Evolutionary conservation across 2,113 vertebrate genomes (phyloP).

Genomic region (Chitala chitala): DNA sequence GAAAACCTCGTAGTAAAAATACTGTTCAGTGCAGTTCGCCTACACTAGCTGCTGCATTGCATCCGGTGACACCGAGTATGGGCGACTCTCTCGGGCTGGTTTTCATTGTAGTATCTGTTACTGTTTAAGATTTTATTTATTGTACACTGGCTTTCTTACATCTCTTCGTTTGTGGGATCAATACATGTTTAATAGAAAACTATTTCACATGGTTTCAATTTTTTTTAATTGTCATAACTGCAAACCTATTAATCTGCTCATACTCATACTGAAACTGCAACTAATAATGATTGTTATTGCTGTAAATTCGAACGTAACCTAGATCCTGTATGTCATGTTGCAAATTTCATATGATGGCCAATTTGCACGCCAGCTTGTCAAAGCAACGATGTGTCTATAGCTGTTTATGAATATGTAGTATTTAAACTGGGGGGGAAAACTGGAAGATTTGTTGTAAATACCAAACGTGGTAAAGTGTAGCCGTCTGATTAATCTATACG

Average conservation of each 20-base stretch:
- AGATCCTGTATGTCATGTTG: background rate
- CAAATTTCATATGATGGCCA: background rate
- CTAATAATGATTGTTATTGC: no score
- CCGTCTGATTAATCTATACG: background rate
- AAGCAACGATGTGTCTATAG: background rate
- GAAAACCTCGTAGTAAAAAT: no score
- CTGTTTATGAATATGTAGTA: background rate
- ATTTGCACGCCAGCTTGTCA: background rate
- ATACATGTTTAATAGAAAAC: background rate
- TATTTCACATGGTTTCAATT: background rate
- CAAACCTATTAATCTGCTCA: no score
- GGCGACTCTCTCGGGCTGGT: background rate
- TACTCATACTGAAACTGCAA: no score
- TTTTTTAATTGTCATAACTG: no score
- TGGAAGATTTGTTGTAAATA: background rate
- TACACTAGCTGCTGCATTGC: background rate
- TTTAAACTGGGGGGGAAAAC: background rate
- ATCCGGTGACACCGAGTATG: slow-evolving; percentile 7
- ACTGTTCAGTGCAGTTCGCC: no score
- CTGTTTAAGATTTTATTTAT: background rate
- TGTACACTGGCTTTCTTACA: background rate
- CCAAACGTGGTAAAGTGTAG: no score
- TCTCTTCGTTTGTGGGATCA: background rate
- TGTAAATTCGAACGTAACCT: background rate
- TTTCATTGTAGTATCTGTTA: no score